Evolutionary conservation across 2,113 vertebrate genomes (phyloP).

Genomic region (Atrichornis clamosus): DNA sequence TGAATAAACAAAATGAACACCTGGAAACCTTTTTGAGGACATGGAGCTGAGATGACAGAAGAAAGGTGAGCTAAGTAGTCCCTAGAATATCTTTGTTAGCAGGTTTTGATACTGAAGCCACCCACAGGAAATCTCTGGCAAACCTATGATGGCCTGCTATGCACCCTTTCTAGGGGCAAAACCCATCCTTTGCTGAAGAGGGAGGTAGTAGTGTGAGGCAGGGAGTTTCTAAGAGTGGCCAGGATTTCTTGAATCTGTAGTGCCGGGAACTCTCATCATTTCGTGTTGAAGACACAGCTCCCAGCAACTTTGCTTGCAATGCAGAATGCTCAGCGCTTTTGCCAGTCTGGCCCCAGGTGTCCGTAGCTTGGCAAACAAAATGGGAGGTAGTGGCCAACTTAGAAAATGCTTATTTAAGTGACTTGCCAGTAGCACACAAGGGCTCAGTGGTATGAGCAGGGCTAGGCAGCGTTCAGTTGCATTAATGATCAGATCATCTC

Average conservation of each 20-base stretch:
- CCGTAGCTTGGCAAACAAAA: conserved; percentile 4
- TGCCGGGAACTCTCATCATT: not conserved
- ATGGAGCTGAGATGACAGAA: not conserved
- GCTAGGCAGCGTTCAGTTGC: not conserved
- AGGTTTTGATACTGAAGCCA: not conserved
- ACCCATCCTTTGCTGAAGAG: not conserved
- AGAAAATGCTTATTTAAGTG: conserved; percentile 39
- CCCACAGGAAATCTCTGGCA: not conserved
- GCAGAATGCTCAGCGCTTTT: not conserved
- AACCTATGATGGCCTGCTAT: not conserved
- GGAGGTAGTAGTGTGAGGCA: not conserved
- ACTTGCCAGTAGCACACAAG: conserved; percentile 39
- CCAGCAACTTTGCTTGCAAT: not conserved
- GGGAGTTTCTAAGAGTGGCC: not conserved
- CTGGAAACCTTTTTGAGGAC: not conserved
- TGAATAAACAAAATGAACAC: not conserved
- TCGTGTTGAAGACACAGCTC: conserved; percentile 9
- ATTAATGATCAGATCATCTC: conserved; percentile 30
- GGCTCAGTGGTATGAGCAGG: not conserved
- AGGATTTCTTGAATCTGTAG: not conserved
- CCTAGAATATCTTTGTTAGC: not conserved
- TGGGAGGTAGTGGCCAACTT: not conserved
- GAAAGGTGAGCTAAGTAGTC: not conserved
- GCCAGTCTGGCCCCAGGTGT: conserved; percentile 24
- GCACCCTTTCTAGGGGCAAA: not conserved